These are phyloP conservation scores for Panzeria rudis DNA, from an alignment of 2,888 invertebrate genomes.

Conservation along the genomic window DNA sequence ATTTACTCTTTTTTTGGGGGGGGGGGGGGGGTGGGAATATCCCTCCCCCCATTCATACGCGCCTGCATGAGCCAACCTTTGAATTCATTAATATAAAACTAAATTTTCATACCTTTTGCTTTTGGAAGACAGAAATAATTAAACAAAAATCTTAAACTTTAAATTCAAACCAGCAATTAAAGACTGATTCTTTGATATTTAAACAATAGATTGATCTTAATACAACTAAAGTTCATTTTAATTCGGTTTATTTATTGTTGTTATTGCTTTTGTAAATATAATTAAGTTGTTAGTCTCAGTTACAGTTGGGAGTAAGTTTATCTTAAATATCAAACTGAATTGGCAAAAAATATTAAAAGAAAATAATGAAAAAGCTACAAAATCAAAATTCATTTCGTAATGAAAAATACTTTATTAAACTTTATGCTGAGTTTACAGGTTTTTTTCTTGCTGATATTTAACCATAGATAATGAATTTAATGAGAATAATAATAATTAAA, in stretches of 20 bases:
- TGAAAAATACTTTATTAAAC: conserved; percentile 22
- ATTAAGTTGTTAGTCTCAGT: conserved; percentile 66
- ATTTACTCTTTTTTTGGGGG: too few relatives aligned
- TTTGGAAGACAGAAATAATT: conserved; percentile 22
- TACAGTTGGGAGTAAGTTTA: conserved; percentile 52
- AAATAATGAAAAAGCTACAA: neutral
- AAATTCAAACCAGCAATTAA: conserved; percentile 50
- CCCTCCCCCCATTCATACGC: too few relatives aligned
- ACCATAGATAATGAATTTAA: conserved; percentile 57
- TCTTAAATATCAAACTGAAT: conserved; percentile 60
- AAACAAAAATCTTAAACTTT: conserved; percentile 33
- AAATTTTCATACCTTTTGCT: conserved; percentile 17
- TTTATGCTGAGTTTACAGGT: conserved; percentile 13
- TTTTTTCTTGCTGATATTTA: conserved; percentile 26
- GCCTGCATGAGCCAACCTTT: conserved; percentile 19
- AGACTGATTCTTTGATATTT: conserved; percentile 57
- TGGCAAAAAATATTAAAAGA: conserved; percentile 9
- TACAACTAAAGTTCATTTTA: conserved; percentile 52
- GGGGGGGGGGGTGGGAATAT: too few relatives aligned
- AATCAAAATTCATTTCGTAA: conserved; percentile 42
- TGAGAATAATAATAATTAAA: conserved; percentile 41
- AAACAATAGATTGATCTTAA: conserved; percentile 53
- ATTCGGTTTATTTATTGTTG: conserved; percentile 25
- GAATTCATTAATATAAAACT: conserved; percentile 25
- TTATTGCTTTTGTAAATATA: conserved; percentile 32